Percentiles rank a stretch among this genome's conserved stretches.
phyloP scores from a whole-genome alignment of 2,113 vertebrate species.

The sheep (Ovis aries) region DNA sequence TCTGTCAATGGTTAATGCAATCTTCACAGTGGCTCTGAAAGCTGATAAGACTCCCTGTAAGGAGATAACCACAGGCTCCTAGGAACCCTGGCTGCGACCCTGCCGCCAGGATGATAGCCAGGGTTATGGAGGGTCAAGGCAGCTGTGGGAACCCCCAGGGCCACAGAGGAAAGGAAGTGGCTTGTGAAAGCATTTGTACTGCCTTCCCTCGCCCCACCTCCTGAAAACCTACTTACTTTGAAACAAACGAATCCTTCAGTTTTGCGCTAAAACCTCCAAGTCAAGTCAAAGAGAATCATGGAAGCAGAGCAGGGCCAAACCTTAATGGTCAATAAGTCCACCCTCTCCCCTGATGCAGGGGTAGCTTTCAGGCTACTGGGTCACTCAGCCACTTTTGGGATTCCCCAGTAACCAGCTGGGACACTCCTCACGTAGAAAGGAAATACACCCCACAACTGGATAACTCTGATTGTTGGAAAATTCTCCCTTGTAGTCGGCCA shows the following conservation, averaged over 20 bases:
- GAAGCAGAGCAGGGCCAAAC: not conserved
- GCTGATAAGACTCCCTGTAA: not conserved
- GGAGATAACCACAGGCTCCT: constrained; percentile 3
- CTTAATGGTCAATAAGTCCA: not conserved
- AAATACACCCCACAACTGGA: not conserved
- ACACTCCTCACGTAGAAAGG: not conserved
- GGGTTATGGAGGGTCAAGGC: constrained; percentile 23
- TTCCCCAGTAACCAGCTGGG: not conserved
- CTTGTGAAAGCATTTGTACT: constrained; percentile 2
- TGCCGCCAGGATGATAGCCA: constrained; percentile 29
- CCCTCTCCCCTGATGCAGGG: not conserved
- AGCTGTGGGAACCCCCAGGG: not conserved
- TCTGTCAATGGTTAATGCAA: constrained; percentile 21
- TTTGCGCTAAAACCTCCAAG: not conserved
- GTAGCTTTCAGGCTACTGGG: not conserved
- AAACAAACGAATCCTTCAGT: constrained; percentile 9
- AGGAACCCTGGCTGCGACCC: constrained; percentile 1
- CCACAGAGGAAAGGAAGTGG: not conserved
- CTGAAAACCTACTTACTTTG: not conserved
- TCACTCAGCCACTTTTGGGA: not conserved
- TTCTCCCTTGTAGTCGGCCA: not conserved
- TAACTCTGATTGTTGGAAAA: not conserved
- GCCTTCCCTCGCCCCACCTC: not conserved
- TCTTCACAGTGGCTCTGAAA: not conserved
- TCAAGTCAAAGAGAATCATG: not conserved